Conservation (phyloP, 2,888 invertebrate genomes). For the Penaeus monodon region DNA sequence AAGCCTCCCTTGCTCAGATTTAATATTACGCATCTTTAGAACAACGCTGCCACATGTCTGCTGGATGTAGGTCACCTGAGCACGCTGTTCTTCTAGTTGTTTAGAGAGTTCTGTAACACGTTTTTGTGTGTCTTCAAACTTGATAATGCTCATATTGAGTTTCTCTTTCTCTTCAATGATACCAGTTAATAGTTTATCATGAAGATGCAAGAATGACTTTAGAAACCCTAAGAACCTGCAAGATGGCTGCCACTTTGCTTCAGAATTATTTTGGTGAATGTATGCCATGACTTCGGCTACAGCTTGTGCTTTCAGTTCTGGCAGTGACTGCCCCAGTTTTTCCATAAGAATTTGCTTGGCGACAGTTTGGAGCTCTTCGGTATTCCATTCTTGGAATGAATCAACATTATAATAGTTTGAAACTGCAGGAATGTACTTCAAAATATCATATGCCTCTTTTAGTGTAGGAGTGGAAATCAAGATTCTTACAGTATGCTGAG, state of each 20-base stretch:
- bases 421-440: constrained; percentile 49
- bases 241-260: constrained; percentile 32
- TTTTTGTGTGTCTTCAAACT: constrained; percentile 59
- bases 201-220: constrained; percentile 20
- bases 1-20: constrained; percentile 61
- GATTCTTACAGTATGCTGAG: constrained; percentile 17
- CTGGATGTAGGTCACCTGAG: constrained; percentile 62
- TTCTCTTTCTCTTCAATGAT: constrained; percentile 44
- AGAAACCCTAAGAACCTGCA: constrained; percentile 51
- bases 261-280: constrained; percentile 36
- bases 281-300: constrained; percentile 44
- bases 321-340: constrained; percentile 21
- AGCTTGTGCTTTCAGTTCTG: constrained; percentile 39
- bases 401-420: constrained; percentile 46
- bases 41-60: constrained; percentile 61
- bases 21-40: constrained; percentile 63
- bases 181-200: constrained; percentile 20
- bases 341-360: constrained; percentile 38
- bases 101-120: constrained; percentile 56
- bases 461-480: constrained; percentile 40
- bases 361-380: constrained; percentile 31
- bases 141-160: constrained; percentile 50
- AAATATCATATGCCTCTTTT: constrained; percentile 36
- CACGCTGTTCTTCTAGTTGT: constrained; percentile 59
- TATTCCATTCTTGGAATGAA: constrained; percentile 46